A percentile compares a stretch with the other conserved stretches of the same genome.
Evolutionary conservation across 2,113 vertebrate genomes (phyloP).

Genomic region (Callospermophilus lateralis): DNA sequence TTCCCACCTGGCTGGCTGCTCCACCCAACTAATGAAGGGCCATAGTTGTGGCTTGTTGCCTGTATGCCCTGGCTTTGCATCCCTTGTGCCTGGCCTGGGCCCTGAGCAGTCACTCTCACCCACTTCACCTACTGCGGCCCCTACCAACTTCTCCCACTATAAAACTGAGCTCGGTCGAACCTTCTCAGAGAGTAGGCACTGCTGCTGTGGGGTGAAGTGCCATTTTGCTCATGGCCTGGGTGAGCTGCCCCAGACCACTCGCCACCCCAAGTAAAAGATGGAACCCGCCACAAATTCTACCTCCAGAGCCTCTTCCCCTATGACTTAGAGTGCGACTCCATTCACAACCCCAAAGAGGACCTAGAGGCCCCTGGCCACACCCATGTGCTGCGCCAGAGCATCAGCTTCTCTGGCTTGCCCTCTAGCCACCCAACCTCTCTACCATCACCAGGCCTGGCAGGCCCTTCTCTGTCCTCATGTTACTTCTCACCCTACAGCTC

Average conservation of each 20-base stretch:
- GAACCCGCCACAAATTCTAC: conserved; percentile 95
- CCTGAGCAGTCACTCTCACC: conserved; percentile 90
- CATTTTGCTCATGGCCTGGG: conserved; percentile 94
- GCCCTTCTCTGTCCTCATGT: conserved; percentile 88
- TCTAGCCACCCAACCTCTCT: conserved; percentile 85
- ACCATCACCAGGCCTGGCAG: conserved; percentile 79
- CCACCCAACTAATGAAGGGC: too few species aligned
- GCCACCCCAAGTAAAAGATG: conserved; percentile 96
- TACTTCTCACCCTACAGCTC: conserved; percentile 90
- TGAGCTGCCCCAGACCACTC: conserved; percentile 91
- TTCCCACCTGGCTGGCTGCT: too few species aligned
- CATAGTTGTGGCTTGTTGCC: conserved; percentile 75
- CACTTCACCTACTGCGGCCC: conserved; percentile 77
- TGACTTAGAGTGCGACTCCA: conserved; percentile 94
- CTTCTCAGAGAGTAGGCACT: conserved; percentile 92
- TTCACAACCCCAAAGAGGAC: conserved; percentile 89
- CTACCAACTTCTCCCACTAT: conserved; percentile 92
- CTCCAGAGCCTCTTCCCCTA: conserved; percentile 95
- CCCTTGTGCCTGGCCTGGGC: conserved; percentile 85
- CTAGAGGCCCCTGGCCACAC: conserved; percentile 79
- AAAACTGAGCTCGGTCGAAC: conserved; percentile 96
- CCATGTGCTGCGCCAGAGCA: conserved; percentile 89
- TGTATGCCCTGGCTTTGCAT: conserved; percentile 76
- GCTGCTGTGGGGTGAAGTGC: conserved; percentile 94
- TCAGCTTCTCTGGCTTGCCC: conserved; percentile 93